Percentiles rank a stretch among this genome's conserved stretches.
Evolutionary conservation across 2,888 invertebrate genomes (phyloP).

Genomic region (Chalcosyrphus nemorum): DNA sequence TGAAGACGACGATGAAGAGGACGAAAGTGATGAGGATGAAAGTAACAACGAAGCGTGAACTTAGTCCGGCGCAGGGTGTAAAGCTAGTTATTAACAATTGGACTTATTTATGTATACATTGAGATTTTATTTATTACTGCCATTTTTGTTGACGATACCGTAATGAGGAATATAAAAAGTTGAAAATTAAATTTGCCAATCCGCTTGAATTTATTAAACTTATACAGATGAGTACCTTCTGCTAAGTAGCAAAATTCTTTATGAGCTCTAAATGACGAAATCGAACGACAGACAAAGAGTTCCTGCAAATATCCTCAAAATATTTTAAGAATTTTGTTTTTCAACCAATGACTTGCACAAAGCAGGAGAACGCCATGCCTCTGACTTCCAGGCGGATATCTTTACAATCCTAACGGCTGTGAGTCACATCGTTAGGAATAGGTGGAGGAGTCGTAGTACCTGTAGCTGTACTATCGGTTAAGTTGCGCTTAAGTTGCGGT

Average conservation of each 20-base stretch:
- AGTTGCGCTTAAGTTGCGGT: no score
- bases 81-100: conserved; percentile 13
- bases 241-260: background rate
- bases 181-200: conserved; percentile 1
- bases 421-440: no score
- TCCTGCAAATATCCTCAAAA: no score
- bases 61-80: background rate
- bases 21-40: conserved; percentile 46
- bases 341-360: no score
- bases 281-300: no score
- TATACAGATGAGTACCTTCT: background rate
- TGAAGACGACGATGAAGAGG: conserved; percentile 10
- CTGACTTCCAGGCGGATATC: no score
- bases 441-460: no score
- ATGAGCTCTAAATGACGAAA: background rate
- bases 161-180: conserved; percentile 11
- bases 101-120: conserved; percentile 31
- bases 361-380: no score
- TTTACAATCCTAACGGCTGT: no score
- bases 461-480: no score
- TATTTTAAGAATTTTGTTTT: no score
- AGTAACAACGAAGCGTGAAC: conserved; percentile 54
- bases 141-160: background rate
- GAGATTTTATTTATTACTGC: conserved; percentile 19
- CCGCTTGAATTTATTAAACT: background rate